Evolutionary conservation across 2,113 vertebrate genomes (phyloP).

Genomic region (Coracopsis vasa): DNA sequence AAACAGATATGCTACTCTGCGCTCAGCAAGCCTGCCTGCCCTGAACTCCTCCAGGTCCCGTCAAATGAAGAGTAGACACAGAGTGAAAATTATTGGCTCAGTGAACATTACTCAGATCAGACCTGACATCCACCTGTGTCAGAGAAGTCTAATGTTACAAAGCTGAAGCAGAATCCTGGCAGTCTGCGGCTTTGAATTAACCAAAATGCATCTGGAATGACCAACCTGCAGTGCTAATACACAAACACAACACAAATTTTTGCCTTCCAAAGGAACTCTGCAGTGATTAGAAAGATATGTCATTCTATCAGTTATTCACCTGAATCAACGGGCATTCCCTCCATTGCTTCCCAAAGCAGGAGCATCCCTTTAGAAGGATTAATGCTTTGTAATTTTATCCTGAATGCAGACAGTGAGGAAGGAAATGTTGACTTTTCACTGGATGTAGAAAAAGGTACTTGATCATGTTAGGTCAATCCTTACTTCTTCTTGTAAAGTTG

Average conservation of each 20-base stretch:
- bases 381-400: neutral
- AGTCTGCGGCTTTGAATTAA: slow-evolving; percentile 12
- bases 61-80: neutral
- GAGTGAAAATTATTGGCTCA: slow-evolving; percentile 31
- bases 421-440: neutral
- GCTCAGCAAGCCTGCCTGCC: slow-evolving; percentile 10
- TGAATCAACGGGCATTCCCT: neutral
- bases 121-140: slow-evolving; percentile 13
- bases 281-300: neutral
- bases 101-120: slow-evolving; percentile 30
- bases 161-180: neutral
- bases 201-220: slow-evolving; percentile 1
- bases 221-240: neutral
- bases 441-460: neutral
- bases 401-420: neutral
- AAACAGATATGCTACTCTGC: neutral
- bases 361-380: neutral
- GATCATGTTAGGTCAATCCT: neutral
- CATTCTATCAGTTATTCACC: neutral
- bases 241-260: neutral
- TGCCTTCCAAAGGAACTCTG: neutral
- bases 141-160: neutral
- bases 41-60: neutral
- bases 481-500: neutral
- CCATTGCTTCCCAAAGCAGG: neutral